Evolutionary conservation across 1,140 invertebrate genomes (phyloP), one percentile per base, ranked within the genome.

Genomic region (Theocolax elegans): DNA sequence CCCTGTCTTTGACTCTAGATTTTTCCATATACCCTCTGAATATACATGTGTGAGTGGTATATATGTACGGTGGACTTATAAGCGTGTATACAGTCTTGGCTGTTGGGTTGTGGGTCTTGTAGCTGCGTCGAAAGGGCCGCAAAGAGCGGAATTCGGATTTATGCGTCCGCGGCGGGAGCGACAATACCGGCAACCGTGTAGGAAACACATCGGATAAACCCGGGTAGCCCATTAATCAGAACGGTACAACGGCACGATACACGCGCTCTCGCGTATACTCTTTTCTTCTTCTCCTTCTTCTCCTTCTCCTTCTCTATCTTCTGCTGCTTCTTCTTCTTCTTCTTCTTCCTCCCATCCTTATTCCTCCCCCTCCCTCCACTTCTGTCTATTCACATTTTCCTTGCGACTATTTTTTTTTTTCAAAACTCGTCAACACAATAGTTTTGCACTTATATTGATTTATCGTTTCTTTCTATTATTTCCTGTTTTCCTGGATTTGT

Each of bases 221-320:
- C 72, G 73, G 44, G 72, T 44, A 56, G 70, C 74, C 72, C 75
- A 74, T 78, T 76, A 75, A 78, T 78, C 77, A 76, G 77, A 76
- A 78, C 67, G 75, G 59, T 73, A 76, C 76, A 73, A 72, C 71
- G 53, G 21, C 46, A 13, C 35, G 54, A 17, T 59, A 71, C 62
- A 60, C 54, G 54, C 54, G 44, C 44, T n/a, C 40, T 56, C 46
- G 29, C 29, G 29, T 49, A 49, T 49, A 38, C 69, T 74, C 51
- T 65, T 60, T 68, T 66, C 15, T 63, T 17, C 17, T 35, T 35
- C 23, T n/a, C n/a, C n/a, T n/a, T n/a, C 40, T 15, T 13, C 12
- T 35, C 38, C 38, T 21, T 19, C 60, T 35, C 10, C 31, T 35
- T 35, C 10, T 35, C 31, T 35, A 35, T 35, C 10, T 10, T 6